Evolutionary conservation across 2,797 vertebrate species (phyloP).

Genomic region (Myripristis jacobus): DNA sequence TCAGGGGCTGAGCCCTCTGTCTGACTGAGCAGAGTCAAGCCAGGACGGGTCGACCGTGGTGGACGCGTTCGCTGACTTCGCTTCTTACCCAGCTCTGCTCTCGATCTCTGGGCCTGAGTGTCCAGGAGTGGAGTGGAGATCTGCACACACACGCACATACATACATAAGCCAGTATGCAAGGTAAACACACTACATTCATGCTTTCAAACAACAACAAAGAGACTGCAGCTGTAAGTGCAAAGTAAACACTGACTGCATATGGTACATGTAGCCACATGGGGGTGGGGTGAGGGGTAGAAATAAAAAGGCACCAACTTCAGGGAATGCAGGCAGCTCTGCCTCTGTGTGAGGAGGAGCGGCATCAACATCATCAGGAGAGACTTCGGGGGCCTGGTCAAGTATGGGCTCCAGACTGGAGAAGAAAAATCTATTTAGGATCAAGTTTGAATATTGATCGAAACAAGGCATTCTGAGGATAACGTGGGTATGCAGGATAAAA

Average conservation of each 20-base stretch:
- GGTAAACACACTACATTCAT: neutral
- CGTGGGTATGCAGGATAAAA: no score
- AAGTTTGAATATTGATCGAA: neutral
- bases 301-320: slow-evolving; percentile 68
- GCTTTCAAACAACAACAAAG: slow-evolving; percentile 2
- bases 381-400: slow-evolving; percentile 36
- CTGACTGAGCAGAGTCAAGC: slow-evolving; percentile 22
- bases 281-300: neutral
- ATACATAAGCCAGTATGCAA: slow-evolving; percentile 16
- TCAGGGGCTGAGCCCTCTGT: slow-evolving; percentile 41
- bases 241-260: neutral
- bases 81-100: slow-evolving; percentile 85
- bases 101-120: slow-evolving; percentile 85
- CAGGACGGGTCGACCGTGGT: slow-evolving; percentile 74
- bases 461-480: neutral
- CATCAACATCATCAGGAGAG: slow-evolving; percentile 37
- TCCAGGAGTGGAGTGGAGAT: slow-evolving; percentile 85
- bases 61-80: slow-evolving; percentile 79
- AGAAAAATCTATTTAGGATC: slow-evolving; percentile 6
- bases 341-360: slow-evolving; percentile 17
- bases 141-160: slow-evolving; percentile 70
- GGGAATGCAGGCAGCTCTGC: slow-evolving; percentile 66
- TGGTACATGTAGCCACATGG: neutral
- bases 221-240: slow-evolving; percentile 13
- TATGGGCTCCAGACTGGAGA: slow-evolving; percentile 42